Conservation (phyloP, 2,888 invertebrate genomes). For the Stenichneumon culpator region DNA sequence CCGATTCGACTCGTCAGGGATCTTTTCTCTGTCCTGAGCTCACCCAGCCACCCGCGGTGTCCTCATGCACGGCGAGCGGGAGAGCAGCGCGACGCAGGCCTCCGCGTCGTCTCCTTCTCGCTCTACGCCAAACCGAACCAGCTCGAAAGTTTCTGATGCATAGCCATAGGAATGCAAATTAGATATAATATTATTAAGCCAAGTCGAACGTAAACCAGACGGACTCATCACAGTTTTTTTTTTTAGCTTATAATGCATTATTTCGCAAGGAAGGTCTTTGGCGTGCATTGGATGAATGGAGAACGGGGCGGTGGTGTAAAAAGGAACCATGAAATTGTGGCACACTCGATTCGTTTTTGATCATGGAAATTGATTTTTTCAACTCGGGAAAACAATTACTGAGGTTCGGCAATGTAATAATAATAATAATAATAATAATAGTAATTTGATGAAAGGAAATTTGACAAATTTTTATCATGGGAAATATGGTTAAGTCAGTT, state of each 20-base stretch:
- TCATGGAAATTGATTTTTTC: too few species aligned
- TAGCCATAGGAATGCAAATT: slow-evolving; percentile 54
- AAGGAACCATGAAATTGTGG: neutral
- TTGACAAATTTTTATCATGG: neutral
- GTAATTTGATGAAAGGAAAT: too few species aligned
- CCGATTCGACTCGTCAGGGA: slow-evolving; percentile 35
- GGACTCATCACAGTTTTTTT: neutral
- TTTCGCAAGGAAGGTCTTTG: slow-evolving; percentile 13
- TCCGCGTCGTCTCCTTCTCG: neutral
- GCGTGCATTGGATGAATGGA: neutral
- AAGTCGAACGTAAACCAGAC: neutral
- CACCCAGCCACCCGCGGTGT: slow-evolving; percentile 49
- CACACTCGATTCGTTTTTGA: too few species aligned
- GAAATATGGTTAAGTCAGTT: neutral
- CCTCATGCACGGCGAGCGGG: slow-evolving; percentile 21
- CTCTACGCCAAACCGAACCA: slow-evolving; percentile 29
- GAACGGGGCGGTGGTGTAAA: neutral
- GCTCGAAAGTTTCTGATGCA: slow-evolving; percentile 49
- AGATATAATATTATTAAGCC: slow-evolving; percentile 41
- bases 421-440: too few species aligned
- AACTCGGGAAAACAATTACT: too few species aligned
- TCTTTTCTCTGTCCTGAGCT: slow-evolving; percentile 29
- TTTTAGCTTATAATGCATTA: neutral
- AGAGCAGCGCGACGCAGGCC: slow-evolving; percentile 3
- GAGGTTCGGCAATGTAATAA: too few species aligned